These are phyloP conservation scores for Anoncus sp. DNA, from an alignment of 2,888 invertebrate genomes.

Conservation along the genomic window DNA sequence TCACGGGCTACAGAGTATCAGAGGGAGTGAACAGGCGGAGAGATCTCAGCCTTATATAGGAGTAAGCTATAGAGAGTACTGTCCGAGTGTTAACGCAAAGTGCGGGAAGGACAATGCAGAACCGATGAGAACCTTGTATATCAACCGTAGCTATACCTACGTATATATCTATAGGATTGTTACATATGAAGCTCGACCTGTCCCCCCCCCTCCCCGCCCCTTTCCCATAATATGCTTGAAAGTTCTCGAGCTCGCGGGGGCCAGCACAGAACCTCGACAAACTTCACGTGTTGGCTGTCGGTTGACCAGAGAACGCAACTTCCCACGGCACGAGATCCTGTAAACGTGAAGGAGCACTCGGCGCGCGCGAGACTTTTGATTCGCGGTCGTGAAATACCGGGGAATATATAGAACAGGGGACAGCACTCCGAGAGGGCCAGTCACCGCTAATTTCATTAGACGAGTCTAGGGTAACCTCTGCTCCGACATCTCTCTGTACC, in stretches of 20 bases:
- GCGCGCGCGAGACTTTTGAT: constrained; percentile 38
- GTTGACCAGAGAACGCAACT: constrained; percentile 79
- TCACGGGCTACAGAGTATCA: constrained; percentile 68
- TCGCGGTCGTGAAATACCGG: constrained; percentile 32
- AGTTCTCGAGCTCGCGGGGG: constrained; percentile 44
- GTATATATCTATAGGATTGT: neutral
- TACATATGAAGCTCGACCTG: constrained; percentile 24
- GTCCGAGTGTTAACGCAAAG: constrained; percentile 9
- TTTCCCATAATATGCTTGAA: constrained; percentile 11
- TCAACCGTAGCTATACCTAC: neutral
- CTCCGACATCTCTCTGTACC: constrained; percentile 22
- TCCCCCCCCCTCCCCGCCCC: neutral
- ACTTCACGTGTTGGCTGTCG: constrained; percentile 65
- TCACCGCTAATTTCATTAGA: constrained; percentile 78
- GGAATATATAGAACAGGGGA: constrained; percentile 38
- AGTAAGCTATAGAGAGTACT: neutral
- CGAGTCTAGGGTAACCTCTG: constrained; percentile 64
- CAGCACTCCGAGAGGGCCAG: constrained; percentile 67
- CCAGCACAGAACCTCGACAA: constrained; percentile 53
- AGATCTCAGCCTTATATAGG: neutral
- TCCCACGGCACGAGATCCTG: constrained; percentile 77
- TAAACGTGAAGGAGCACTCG: constrained; percentile 51
- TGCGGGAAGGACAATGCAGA: constrained; percentile 27
- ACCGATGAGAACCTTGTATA: constrained; percentile 11
- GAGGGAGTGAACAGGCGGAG: constrained; percentile 28